Conservation (phyloP, 2,888 invertebrate species). For the Graphium colonna region DNA sequence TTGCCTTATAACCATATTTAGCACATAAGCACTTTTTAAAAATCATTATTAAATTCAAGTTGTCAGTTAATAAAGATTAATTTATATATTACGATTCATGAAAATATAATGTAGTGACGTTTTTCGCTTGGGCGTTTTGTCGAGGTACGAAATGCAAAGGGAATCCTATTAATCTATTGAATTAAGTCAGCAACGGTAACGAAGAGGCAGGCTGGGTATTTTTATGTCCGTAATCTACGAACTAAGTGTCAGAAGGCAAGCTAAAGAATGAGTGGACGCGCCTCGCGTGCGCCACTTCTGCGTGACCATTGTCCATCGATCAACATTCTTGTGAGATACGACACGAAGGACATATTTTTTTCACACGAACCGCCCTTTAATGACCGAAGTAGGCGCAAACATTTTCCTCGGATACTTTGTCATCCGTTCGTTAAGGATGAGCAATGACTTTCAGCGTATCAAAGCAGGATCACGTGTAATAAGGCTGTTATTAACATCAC, state of each 20-base stretch:
- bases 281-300: conserved; percentile 52
- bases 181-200: conserved; percentile 47
- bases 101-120: no score
- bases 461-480: background rate
- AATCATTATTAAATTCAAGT: no score
- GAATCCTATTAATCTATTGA: conserved; percentile 36
- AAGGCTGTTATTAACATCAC: background rate
- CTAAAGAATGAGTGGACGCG: conserved; percentile 45
- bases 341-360: conserved; percentile 60
- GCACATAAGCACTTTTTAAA: no score
- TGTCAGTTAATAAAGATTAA: no score
- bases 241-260: conserved; percentile 50
- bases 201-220: conserved; percentile 56
- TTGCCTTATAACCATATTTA: no score
- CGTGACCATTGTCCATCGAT: conserved; percentile 68
- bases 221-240: conserved; percentile 58
- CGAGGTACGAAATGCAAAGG: conserved; percentile 5
- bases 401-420: conserved; percentile 25
- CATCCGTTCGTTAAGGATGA: conserved; percentile 16
- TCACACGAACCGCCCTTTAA: conserved; percentile 44
- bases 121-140: no score
- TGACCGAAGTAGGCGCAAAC: conserved; percentile 29
- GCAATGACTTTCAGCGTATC: background rate
- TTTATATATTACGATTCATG: no score
- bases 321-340: conserved; percentile 61